Evolutionary conservation across 2,797 vertebrate genomes (phyloP), one percentile per base, ranked within the genome.

Genomic region (Arctocebus calabarensis): DNA sequence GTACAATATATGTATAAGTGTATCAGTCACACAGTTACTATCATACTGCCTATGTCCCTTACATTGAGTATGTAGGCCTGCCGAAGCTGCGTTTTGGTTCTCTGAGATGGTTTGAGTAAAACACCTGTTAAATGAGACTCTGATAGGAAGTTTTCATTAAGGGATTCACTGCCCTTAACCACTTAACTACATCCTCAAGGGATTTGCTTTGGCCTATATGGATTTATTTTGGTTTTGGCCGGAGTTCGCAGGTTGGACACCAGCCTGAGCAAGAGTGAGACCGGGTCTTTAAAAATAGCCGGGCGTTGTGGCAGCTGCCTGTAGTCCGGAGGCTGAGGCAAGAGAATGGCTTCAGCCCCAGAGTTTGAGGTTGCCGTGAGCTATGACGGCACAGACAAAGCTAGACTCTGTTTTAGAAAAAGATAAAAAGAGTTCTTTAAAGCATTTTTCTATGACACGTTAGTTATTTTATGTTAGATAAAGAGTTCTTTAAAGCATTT

Each of bases 401-500:
- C 48, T 52, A 16, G 14, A 52, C 48, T 52, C 14, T 45, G 10
- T 45, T 13, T 48, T 52, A 52, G 16, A 52, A 52, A 45, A 45
- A 10, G 9, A 45, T 14, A 52, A 3, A 32, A n/a, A 66, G 7
- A n/a, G 5, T 52, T 52, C 55, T 57, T 71, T 78, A 92, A 17
- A 88, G 19, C 32, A 10, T 83, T 96, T 94, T 96, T 66, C 77
- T 62, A 0, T 82, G 68, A 52, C 55, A 89, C 55, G 43, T 89
- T 45, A 64, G 25, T 68, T 94, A 57, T 34, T 81, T 94, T 89
- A 62, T 74, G 48, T 77, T 90, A 94, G 75, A 77, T 88, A 93
- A 71, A 84, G 77, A 45, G 45, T 45, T 55, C 55, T 57, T 71
- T 78, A 92, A 16, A 88, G 19, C 32, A 10, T 83, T 96, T 94